phyloP scores from a whole-genome alignment of 2,888 invertebrate species.

The Eupsilia transversa region DNA sequence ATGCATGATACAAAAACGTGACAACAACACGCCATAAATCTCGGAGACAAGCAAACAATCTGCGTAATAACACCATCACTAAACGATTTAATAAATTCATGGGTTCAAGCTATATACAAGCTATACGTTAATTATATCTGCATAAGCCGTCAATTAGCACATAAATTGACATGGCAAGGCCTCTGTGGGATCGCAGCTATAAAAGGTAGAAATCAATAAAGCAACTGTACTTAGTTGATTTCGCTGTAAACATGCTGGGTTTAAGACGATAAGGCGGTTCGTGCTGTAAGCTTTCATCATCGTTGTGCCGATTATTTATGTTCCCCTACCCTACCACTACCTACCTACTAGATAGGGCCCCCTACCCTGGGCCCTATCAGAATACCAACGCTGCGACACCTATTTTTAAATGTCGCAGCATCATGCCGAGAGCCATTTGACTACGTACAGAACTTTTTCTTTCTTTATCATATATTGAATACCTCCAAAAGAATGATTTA shows the following conservation, averaged over 20 bases:
- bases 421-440: too few relatives aligned
- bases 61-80: slow-evolving; percentile 26
- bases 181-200: slow-evolving; percentile 40
- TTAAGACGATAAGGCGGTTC: slow-evolving; percentile 5
- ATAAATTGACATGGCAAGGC: slow-evolving; percentile 55
- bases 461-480: too few relatives aligned
- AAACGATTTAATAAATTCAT: slow-evolving; percentile 39
- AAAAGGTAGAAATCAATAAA: slow-evolving; percentile 63
- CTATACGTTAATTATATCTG: slow-evolving; percentile 49
- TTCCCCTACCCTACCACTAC: too few relatives aligned
- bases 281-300: neutral
- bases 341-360: too few relatives aligned
- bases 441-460: too few relatives aligned
- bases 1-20: slow-evolving; percentile 46
- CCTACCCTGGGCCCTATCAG: too few relatives aligned
- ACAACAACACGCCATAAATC: slow-evolving; percentile 31
- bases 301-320: neutral
- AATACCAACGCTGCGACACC: too few relatives aligned
- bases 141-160: slow-evolving; percentile 54
- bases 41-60: slow-evolving; percentile 38
- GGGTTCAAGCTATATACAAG: slow-evolving; percentile 17
- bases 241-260: slow-evolving; percentile 7
- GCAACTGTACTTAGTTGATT: slow-evolving; percentile 20
- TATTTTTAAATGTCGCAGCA: too few relatives aligned
- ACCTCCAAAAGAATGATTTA: too few relatives aligned